Percentiles rank a stretch among this genome's conserved stretches.
Conservation (phyloP, 2,888 invertebrate genomes). For the Tenthredo livida region DNA sequence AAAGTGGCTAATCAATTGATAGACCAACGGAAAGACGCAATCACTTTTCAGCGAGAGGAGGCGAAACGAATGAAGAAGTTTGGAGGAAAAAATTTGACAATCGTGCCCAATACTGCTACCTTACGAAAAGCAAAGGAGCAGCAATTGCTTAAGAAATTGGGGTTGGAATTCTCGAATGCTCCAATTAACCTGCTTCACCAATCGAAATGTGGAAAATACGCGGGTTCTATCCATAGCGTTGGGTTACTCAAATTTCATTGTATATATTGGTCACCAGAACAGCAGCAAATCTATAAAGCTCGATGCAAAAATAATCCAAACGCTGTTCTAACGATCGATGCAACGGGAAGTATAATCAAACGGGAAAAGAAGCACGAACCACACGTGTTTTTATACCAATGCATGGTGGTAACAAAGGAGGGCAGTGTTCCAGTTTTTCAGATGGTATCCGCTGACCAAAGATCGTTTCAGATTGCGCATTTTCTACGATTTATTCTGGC, state of each 20-base stretch:
- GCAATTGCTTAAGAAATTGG: slow-evolving; percentile 20
- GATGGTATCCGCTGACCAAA: slow-evolving; percentile 48
- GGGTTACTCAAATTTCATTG: slow-evolving; percentile 45
- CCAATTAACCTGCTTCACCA: slow-evolving; percentile 47
- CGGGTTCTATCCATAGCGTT: slow-evolving; percentile 47
- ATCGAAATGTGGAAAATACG: slow-evolving; percentile 28
- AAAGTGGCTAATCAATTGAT: slow-evolving; percentile 48
- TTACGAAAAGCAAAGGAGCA: slow-evolving; percentile 55
- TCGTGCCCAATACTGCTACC: slow-evolving; percentile 39
- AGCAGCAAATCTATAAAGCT: slow-evolving; percentile 49
- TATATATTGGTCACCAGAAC: slow-evolving; percentile 53
- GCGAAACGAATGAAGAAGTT: slow-evolving; percentile 53
- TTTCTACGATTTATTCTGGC: slow-evolving; percentile 10
- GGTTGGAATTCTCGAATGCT: slow-evolving; percentile 37
- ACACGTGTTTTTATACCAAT: slow-evolving; percentile 53
- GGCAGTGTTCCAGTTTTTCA: slow-evolving; percentile 53
- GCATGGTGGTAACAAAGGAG: slow-evolving; percentile 50
- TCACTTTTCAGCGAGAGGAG: slow-evolving; percentile 27
- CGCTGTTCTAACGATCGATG: slow-evolving; percentile 53
- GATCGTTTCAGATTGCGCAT: background rate
- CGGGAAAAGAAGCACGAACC: slow-evolving; percentile 36
- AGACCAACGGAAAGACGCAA: slow-evolving; percentile 50
- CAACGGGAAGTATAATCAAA: slow-evolving; percentile 50
- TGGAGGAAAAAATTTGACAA: slow-evolving; percentile 53
- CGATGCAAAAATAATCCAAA: slow-evolving; percentile 45